Evolutionary conservation across 2,797 vertebrate species (phyloP), one percentile per base, ranked within the genome.

Genomic region (Choloepus didactylus): DNA sequence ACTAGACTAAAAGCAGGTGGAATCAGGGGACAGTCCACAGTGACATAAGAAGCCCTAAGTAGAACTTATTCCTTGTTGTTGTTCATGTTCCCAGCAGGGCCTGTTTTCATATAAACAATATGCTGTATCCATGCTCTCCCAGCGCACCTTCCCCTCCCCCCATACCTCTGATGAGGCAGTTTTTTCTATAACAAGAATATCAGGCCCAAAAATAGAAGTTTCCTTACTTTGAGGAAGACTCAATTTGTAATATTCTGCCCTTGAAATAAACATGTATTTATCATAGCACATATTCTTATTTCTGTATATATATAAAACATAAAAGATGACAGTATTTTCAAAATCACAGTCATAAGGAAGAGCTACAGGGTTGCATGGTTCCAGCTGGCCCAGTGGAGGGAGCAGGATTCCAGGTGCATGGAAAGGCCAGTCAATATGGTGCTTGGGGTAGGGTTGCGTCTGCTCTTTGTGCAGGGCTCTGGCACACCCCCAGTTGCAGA

Each of bases 161-260:
- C 3, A 18, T 54, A 21, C 1, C 35, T 80, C 25, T 41, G 12
- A 29, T 56, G 25, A 85, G 87, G 54, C 2, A 84, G 11, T 51
- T 91, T 92, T 77, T 96, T 23, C 21, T 88, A 49, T 91, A 54
- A 77, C 73, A 29, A 51, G 41, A 95, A 60, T 51, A 89, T 27
- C 31, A 80, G 31, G 18, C 21, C 49, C 87, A 60, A 94, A 86
- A 93, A 54, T 76, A 72, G 9, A 41, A 5, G 41, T 51, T 23
- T 73, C n/a, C 67, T 70, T 81, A 46, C 84, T 83, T 95, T 75
- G 2, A 59, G 59, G 80, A 87, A 87, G 14, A 76, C 27, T 73
- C 38, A 73, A 21, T 59, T 79, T 59, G 29, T 80, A 82, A 27
- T 90, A 83, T 83, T 46, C 21, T 83, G 9, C 12, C 56, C 5